Conservation (phyloP, 1,140 invertebrate species). For the Drosophila sechellia region DNA sequence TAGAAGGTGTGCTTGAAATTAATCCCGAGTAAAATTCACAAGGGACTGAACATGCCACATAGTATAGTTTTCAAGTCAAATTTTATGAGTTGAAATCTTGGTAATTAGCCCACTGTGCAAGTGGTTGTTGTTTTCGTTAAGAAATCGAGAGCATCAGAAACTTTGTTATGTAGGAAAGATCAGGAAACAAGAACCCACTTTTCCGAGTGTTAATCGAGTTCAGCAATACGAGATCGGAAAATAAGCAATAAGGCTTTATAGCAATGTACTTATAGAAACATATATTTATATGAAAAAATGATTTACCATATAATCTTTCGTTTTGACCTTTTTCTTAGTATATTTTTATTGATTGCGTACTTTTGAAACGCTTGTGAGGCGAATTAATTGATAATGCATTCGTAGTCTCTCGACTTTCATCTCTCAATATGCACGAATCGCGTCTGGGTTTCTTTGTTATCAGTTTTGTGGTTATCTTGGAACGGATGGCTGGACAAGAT, state of each 20-base stretch:
- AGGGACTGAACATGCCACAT: too few relatives aligned
- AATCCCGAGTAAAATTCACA: neutral
- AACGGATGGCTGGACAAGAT: neutral
- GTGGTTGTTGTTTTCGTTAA: neutral
- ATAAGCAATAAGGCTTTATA: too few relatives aligned
- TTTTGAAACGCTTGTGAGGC: too few relatives aligned
- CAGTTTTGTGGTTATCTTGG: neutral
- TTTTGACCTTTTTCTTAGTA: neutral
- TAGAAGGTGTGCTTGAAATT: neutral
- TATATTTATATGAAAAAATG: too few relatives aligned
- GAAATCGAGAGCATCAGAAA: too few relatives aligned
- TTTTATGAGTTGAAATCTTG: neutral
- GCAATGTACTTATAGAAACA: too few relatives aligned
- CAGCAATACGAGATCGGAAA: neutral
- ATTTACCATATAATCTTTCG: too few relatives aligned
- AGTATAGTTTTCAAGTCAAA: too few relatives aligned
- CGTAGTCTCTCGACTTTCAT: neutral
- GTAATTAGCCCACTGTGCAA: neutral
- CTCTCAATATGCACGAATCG: neutral
- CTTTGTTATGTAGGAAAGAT: neutral
- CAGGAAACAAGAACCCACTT: neutral
- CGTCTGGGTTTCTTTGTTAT: neutral
- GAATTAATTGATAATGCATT: too few relatives aligned
- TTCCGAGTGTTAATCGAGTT: constrained; percentile 1
- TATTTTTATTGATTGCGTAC: neutral